Conservation (phyloP, 92 coral and sea anemone species). For the Parazoanthus atlanticus region DNA sequence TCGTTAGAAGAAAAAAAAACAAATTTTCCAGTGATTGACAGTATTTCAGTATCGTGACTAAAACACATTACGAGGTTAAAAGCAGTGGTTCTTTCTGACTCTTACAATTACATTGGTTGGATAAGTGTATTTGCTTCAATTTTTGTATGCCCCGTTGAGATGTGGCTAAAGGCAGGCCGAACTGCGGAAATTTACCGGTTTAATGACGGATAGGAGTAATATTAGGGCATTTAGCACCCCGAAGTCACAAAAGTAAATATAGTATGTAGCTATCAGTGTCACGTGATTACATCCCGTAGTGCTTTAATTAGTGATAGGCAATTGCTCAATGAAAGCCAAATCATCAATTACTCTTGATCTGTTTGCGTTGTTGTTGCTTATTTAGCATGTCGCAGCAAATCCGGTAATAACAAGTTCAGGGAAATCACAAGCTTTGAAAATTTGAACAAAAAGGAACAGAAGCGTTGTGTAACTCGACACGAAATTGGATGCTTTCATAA, state of each 20-base stretch:
- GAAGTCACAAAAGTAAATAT: neutral
- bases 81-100: no score
- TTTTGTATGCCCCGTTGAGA: no score
- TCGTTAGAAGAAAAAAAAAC: no score
- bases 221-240: neutral
- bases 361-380: neutral
- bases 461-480: neutral
- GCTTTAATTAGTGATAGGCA: neutral
- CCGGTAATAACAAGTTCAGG: neutral
- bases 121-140: no score
- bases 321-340: neutral
- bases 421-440: neutral
- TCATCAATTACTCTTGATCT: neutral
- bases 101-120: neutral
- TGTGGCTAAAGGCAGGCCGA: no score
- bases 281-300: neutral
- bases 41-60: no score
- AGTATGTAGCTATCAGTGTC: neutral
- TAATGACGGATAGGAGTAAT: neutral
- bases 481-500: neutral
- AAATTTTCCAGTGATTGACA: no score
- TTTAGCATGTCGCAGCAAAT: neutral
- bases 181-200: neutral
- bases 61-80: no score
- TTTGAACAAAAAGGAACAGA: neutral